These are phyloP conservation scores for Linhomoeus sp. DNA, from an alignment of 2,888 invertebrate species.

Conservation along the genomic window DNA sequence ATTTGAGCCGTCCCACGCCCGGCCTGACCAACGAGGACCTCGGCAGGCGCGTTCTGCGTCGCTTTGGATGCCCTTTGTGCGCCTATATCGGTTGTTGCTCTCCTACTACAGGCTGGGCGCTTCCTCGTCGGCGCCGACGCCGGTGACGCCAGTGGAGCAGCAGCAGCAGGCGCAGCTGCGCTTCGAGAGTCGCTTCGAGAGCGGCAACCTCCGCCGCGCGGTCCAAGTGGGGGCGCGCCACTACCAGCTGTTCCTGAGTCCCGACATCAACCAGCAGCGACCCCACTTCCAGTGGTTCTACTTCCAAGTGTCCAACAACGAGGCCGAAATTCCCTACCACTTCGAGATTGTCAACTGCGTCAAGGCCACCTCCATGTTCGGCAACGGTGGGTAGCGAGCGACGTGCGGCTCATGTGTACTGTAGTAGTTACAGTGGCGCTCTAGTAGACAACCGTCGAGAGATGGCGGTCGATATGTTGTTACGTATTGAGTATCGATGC, in stretches of 20 bases:
- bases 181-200: slow-evolving; percentile 68
- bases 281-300: slow-evolving; percentile 73
- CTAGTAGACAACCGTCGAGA: neutral
- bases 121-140: too few relatives aligned
- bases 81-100: too few relatives aligned
- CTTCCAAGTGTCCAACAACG: slow-evolving; percentile 60
- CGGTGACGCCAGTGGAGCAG: neutral
- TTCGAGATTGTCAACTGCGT: slow-evolving; percentile 73
- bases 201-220: slow-evolving; percentile 59
- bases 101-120: too few relatives aligned
- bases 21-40: slow-evolving; percentile 5
- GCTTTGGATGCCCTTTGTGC: too few relatives aligned
- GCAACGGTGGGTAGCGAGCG: slow-evolving; percentile 40
- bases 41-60: too few relatives aligned
- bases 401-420: too few relatives aligned
- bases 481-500: too few relatives aligned
- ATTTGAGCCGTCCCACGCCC: too few relatives aligned
- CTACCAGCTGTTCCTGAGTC: slow-evolving; percentile 59
- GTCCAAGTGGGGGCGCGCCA: slow-evolving; percentile 56
- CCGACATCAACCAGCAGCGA: slow-evolving; percentile 53
- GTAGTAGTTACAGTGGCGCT: neutral
- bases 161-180: slow-evolving; percentile 28
- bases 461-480: too few relatives aligned
- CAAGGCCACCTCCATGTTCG: slow-evolving; percentile 64
- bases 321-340: slow-evolving; percentile 45